These are phyloP conservation scores for Vanessa atalanta DNA, from an alignment of 1,140 invertebrate species.

Conservation along the genomic window DNA sequence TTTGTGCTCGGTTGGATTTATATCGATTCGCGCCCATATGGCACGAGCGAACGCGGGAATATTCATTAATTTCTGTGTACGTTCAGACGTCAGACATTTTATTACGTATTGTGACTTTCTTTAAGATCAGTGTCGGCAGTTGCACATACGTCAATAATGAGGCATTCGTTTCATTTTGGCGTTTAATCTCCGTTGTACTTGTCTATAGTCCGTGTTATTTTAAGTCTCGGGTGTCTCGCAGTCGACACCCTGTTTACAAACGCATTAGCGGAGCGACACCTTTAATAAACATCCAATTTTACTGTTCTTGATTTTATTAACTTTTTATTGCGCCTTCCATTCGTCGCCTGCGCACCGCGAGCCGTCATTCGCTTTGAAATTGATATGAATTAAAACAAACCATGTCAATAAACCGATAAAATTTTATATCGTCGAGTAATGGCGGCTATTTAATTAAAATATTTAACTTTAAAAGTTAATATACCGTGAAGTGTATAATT, in stretches of 20 bases:
- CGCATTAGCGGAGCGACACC: slow-evolving; percentile 22
- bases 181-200: not conserved
- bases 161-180: no score
- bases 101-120: not conserved
- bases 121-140: no score
- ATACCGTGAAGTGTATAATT: slow-evolving; percentile 35
- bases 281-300: slow-evolving; percentile 33
- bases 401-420: slow-evolving; percentile 38
- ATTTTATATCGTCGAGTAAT: slow-evolving; percentile 32
- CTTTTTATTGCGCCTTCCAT: slow-evolving; percentile 21
- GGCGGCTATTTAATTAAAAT: slow-evolving; percentile 37
- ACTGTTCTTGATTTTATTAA: slow-evolving; percentile 28
- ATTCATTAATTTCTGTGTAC: not conserved
- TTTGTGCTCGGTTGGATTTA: slow-evolving; percentile 43
- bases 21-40: slow-evolving; percentile 49
- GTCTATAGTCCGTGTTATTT: not conserved
- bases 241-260: slow-evolving; percentile 27
- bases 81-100: not conserved
- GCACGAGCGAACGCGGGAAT: not conserved
- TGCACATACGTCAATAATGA: not conserved
- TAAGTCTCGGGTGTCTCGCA: not conserved
- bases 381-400: slow-evolving; percentile 30
- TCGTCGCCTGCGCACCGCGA: slow-evolving; percentile 12
- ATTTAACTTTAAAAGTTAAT: slow-evolving; percentile 34
- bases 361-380: slow-evolving; percentile 13